Percentiles rank a stretch among this genome's conserved stretches.
These are phyloP conservation scores for Phortica variegata DNA, from an alignment of 1,140 invertebrate genomes.

Conservation along the genomic window DNA sequence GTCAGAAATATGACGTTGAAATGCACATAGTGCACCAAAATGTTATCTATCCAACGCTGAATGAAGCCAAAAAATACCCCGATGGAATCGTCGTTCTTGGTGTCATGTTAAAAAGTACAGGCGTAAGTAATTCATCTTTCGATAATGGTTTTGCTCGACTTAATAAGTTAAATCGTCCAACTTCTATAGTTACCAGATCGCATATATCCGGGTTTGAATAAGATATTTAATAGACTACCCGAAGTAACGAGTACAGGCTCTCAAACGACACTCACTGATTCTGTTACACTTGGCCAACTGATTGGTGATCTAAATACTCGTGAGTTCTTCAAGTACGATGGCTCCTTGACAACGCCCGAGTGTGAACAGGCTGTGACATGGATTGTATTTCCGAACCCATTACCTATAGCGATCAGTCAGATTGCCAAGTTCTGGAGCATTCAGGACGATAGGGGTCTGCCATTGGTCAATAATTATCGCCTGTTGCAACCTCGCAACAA, in stretches of 20 bases:
- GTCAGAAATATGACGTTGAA: conserved; percentile 33
- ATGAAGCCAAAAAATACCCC: conserved; percentile 20
- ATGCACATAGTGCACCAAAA: conserved; percentile 50
- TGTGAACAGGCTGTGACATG: conserved; percentile 87
- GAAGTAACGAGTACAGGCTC: conserved; percentile 17
- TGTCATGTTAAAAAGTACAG: conserved; percentile 33
- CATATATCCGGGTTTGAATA: conserved; percentile 26
- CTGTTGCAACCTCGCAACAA: conserved; percentile 58
- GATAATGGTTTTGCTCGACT: not conserved
- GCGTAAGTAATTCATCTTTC: conserved; percentile 14
- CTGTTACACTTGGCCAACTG: conserved; percentile 60
- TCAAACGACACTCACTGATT: conserved; percentile 4
- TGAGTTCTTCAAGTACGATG: conserved; percentile 76
- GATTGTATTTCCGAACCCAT: conserved; percentile 81
- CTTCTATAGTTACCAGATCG: conserved; percentile 19
- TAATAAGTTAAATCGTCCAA: no score
- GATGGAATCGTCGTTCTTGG: conserved; percentile 43
- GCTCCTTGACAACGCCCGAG: conserved; percentile 88
- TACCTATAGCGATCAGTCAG: conserved; percentile 75
- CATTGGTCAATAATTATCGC: conserved; percentile 28
- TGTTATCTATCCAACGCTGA: conserved; percentile 18
- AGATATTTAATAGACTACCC: conserved; percentile 16
- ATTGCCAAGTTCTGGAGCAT: conserved; percentile 57
- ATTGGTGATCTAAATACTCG: conserved; percentile 60
- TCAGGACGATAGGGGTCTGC: conserved; percentile 16